Percentiles rank a stretch among this genome's conserved stretches.
phyloP scores from a whole-genome alignment of 2,888 invertebrate species.

The Callinectes sapidus region DNA sequence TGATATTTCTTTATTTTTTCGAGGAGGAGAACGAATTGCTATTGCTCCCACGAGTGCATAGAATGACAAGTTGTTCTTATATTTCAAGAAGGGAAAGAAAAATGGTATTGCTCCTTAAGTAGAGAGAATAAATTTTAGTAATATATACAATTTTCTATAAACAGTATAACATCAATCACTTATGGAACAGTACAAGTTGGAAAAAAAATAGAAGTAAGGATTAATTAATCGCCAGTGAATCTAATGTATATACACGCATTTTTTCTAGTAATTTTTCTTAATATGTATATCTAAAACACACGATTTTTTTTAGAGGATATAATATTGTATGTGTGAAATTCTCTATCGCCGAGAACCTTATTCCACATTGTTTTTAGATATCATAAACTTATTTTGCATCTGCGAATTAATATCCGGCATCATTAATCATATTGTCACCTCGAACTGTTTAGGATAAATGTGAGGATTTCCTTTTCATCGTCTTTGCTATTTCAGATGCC shows the following conservation, averaged over 20 bases:
- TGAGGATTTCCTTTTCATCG: not conserved
- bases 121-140: not conserved
- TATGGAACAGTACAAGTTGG: not conserved
- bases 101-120: not conserved
- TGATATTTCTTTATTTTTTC: not conserved
- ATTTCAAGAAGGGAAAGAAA: not conserved
- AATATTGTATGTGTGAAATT: not conserved
- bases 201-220: not conserved
- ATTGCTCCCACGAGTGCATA: not conserved
- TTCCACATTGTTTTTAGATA: not conserved
- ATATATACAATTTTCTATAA: not conserved
- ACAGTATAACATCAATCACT: not conserved
- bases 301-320: not conserved
- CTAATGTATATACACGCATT: not conserved
- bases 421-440: not conserved
- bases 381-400: not conserved
- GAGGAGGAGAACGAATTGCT: not conserved
- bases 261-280: no score
- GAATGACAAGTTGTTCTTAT: not conserved
- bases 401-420: not conserved
- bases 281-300: no score
- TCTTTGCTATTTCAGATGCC: not conserved
- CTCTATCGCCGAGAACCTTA: not conserved
- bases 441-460: not conserved
- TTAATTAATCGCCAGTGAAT: no score